phyloP scores from a whole-genome alignment of 2,797 vertebrate species.

The Enteromius unitaeniatus region DNA sequence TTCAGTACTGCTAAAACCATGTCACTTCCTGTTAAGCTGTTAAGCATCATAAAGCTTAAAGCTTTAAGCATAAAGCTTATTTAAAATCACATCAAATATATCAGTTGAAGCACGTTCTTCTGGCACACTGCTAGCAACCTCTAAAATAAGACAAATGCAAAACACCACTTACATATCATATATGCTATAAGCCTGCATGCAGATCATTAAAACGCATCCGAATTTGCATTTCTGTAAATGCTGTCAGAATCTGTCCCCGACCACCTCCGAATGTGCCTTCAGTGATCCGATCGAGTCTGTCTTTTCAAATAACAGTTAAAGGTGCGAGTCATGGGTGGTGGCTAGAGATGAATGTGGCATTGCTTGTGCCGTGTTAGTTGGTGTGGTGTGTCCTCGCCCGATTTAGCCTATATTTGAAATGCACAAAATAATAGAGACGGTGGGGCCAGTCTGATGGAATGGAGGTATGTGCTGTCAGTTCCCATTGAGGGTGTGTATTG shows the following conservation, averaged over 20 bases:
- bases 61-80: conserved; percentile 4
- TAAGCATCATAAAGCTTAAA: neutral
- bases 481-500: neutral
- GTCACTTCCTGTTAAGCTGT: neutral
- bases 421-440: neutral
- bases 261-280: neutral
- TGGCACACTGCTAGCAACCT: neutral
- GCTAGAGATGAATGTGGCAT: neutral
- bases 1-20: conserved; percentile 18
- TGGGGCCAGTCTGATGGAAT: neutral
- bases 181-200: neutral
- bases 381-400: neutral
- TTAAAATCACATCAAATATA: conserved; percentile 4
- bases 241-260: neutral
- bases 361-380: neutral
- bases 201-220: neutral
- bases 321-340: neutral
- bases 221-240: neutral
- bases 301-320: conserved; percentile 16
- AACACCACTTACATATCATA: neutral
- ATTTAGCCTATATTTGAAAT: neutral
- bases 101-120: neutral
- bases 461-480: neutral
- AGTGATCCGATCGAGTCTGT: neutral
- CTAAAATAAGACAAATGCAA: neutral